A percentile compares a stretch with the other conserved stretches of the same genome.
These are phyloP conservation scores for Psophia crepitans DNA, from an alignment of 2,113 vertebrate genomes.

Conservation along the genomic window DNA sequence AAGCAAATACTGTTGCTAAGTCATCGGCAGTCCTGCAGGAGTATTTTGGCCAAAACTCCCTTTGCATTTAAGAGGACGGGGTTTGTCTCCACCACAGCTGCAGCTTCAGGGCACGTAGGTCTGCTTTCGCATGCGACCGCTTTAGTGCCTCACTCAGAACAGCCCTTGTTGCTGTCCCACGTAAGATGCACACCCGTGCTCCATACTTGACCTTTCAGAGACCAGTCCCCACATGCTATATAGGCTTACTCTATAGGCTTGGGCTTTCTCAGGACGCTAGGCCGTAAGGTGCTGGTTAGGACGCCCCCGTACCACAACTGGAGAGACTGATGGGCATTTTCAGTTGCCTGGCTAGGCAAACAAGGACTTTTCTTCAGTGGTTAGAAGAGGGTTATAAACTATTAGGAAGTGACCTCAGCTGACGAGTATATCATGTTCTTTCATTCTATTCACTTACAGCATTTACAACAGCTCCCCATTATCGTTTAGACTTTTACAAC, in stretches of 20 bases:
- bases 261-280: not conserved
- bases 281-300: not conserved
- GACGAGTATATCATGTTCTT: conserved; percentile 30
- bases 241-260: not conserved
- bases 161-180: not conserved
- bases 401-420: conserved; percentile 56
- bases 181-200: accelerated
- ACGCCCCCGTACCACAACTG: not conserved
- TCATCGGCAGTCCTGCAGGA: not conserved
- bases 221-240: not conserved
- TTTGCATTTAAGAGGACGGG: not conserved
- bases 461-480: conserved; percentile 63
- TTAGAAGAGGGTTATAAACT: conserved; percentile 19
- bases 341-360: not conserved
- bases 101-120: not conserved
- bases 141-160: not conserved
- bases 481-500: conserved; percentile 62
- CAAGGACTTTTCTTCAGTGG: not conserved
- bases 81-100: not conserved
- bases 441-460: conserved; percentile 44
- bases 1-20: not conserved
- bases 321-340: not conserved
- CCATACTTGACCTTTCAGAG: not conserved
- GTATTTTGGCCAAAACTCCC: not conserved
- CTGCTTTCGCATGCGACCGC: accelerated